These are phyloP conservation scores for Pachycephus smyrnensis DNA, from an alignment of 2,888 invertebrate genomes.

Conservation along the genomic window DNA sequence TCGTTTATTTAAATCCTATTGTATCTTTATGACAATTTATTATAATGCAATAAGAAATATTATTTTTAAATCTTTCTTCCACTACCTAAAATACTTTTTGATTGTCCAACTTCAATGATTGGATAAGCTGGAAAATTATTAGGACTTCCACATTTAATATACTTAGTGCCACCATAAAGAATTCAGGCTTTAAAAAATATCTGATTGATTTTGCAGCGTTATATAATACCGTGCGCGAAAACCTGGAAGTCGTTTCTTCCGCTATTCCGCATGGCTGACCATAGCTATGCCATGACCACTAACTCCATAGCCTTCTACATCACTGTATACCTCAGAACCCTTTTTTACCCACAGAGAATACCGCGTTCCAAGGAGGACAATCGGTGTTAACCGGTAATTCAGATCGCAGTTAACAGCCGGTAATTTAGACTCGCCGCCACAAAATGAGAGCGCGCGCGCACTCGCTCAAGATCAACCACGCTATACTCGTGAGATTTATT, in stretches of 20 bases:
- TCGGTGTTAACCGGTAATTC: slow-evolving; percentile 53
- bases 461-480: slow-evolving; percentile 32
- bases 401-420: slow-evolving; percentile 45
- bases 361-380: slow-evolving; percentile 42
- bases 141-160: no score
- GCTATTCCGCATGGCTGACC: slow-evolving; percentile 57
- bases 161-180: no score
- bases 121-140: no score
- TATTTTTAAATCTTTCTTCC: no score
- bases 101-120: no score
- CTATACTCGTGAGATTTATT: slow-evolving; percentile 44
- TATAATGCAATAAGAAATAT: not conserved
- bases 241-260: slow-evolving; percentile 46
- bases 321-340: not conserved
- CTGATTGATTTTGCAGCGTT: not conserved
- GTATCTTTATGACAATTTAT: not conserved
- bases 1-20: not conserved
- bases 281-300: slow-evolving; percentile 52
- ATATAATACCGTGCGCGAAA: slow-evolving; percentile 35
- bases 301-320: slow-evolving; percentile 15
- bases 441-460: slow-evolving; percentile 31
- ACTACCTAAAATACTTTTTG: no score
- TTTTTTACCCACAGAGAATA: not conserved
- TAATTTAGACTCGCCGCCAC: slow-evolving; percentile 39
- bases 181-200: not conserved